Evolutionary conservation across 1,140 invertebrate species (phyloP).

Genomic region (Physella acuta): DNA sequence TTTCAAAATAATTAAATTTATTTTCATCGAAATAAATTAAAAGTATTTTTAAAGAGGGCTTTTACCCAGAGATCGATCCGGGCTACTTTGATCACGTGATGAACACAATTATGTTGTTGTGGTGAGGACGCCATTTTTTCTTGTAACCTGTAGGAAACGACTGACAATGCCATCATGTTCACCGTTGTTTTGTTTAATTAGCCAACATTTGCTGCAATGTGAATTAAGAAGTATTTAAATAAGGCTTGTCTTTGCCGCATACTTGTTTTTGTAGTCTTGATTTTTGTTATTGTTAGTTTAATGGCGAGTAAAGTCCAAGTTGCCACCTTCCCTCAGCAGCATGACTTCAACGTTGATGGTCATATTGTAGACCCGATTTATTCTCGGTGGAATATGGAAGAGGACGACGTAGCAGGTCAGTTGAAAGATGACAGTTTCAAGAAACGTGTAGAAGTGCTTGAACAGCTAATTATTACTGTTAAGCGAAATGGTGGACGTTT

Average conservation of each 20-base stretch:
- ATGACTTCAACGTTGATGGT: constrained; percentile 47
- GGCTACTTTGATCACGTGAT: constrained; percentile 51
- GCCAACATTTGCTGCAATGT: neutral
- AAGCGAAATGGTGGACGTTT: constrained; percentile 54
- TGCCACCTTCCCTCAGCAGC: constrained; percentile 44
- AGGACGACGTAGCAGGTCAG: constrained; percentile 55
- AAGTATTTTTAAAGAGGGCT: too few species aligned
- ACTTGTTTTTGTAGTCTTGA: constrained; percentile 13
- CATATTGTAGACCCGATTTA: constrained; percentile 43
- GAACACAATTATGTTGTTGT: constrained; percentile 59
- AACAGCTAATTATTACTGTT: constrained; percentile 51
- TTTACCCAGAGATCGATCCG: constrained; percentile 21
- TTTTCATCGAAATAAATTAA: too few species aligned
- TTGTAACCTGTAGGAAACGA: neutral
- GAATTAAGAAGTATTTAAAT: neutral
- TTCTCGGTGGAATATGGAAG: constrained; percentile 53
- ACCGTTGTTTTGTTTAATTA: neutral
- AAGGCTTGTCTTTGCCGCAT: neutral
- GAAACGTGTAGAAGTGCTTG: constrained; percentile 52
- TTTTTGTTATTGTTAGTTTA: constrained; percentile 26
- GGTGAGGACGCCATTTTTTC: constrained; percentile 53
- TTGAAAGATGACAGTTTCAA: constrained; percentile 55
- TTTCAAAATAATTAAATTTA: too few species aligned
- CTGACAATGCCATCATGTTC: neutral
- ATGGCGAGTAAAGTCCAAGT: constrained; percentile 51